Base-by-base conservation (phyloP, 1,140 invertebrate species). In the Maniola jurtina region DNA sequence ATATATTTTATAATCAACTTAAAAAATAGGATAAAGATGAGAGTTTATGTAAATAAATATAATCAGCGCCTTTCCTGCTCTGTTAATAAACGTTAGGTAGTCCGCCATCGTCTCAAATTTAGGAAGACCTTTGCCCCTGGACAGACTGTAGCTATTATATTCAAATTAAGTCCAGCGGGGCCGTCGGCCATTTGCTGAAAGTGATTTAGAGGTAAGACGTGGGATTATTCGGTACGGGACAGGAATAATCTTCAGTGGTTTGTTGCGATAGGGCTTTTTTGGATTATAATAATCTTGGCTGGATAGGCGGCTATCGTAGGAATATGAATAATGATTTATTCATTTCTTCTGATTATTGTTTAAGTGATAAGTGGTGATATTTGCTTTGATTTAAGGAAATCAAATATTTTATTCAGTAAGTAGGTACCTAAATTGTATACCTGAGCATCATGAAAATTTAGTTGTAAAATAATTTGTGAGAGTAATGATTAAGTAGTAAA, bases 191-290 rank as follows among this genome's bases (percentile, higher is more conserved):
- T 58, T 75, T 68, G 61, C 66, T 75, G 61, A 65, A 70, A 73
- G 71, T 78, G 73, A 76, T 73, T 78, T 78, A 76, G 71, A 71
- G 68, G 66, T 70, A 66, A 73, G 69, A 72, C 71, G 70, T 73
- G 68, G 66, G 71, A 69, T 68, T 64, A 71, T 68, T 65, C 64
- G 56, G 48, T 54, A 68, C 61, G 61, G 48, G 61, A 63, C 61
- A 47, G 33, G 61, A 68, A 68, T 68, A 68, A 68, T 68, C 69
- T 64, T 67, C 42, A 59, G 52, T 25, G 61, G 63, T 64, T 71
- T 64, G 64, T 15, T 56, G 61, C 64, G 45, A 58, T 65, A 47
- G 45, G 56, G 58, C 61, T 55, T 68, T 64, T 68, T 64, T 68
- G 50, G 56, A 55, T 52, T 52, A 52, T 52, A 14, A 52, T 52